phyloP scores from a whole-genome alignment of 2,888 invertebrate genomes.

The Hirtodrosophila alboralis region DNA sequence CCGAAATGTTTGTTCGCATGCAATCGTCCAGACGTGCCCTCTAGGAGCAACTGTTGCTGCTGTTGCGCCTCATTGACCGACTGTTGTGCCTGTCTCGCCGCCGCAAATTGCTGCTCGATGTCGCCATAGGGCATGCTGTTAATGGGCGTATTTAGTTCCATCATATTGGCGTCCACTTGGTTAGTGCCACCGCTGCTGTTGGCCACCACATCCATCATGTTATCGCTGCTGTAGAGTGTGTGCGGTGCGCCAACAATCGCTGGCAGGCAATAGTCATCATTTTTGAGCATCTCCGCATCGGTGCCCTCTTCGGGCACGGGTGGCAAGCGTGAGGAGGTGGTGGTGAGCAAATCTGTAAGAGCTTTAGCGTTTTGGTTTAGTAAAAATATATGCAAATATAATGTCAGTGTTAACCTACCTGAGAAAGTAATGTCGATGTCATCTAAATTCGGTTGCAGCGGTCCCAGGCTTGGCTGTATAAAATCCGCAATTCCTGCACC shows the following conservation, averaged over 20 bases:
- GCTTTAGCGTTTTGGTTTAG: constrained; percentile 68
- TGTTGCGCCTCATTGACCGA: constrained; percentile 38
- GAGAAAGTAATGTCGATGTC: constrained; percentile 94
- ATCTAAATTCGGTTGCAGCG: constrained; percentile 97
- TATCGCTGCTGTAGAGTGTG: constrained; percentile 74
- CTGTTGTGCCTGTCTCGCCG: constrained; percentile 60
- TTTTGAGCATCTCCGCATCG: constrained; percentile 86
- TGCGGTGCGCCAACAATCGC: constrained; percentile 74
- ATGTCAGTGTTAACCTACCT: constrained; percentile 85
- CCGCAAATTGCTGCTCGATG: constrained; percentile 78
- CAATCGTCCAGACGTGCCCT: constrained; percentile 26
- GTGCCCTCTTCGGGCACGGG: constrained; percentile 87
- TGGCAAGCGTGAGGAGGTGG: constrained; percentile 84
- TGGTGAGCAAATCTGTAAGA: constrained; percentile 81
- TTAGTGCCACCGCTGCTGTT: constrained; percentile 16
- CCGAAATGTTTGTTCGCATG: constrained; percentile 70
- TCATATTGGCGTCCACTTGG: constrained; percentile 81
- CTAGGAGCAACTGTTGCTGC: constrained; percentile 42
- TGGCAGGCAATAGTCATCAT: constrained; percentile 79
- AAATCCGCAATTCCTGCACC: constrained; percentile 96
- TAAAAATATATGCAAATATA: not conserved
- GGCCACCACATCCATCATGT: constrained; percentile 78
- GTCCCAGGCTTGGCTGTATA: constrained; percentile 98
- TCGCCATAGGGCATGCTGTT: constrained; percentile 74
- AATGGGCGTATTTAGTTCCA: constrained; percentile 82